Base-by-base conservation (phyloP, 2,888 invertebrate genomes). In the Octodonta nipae region DNA sequence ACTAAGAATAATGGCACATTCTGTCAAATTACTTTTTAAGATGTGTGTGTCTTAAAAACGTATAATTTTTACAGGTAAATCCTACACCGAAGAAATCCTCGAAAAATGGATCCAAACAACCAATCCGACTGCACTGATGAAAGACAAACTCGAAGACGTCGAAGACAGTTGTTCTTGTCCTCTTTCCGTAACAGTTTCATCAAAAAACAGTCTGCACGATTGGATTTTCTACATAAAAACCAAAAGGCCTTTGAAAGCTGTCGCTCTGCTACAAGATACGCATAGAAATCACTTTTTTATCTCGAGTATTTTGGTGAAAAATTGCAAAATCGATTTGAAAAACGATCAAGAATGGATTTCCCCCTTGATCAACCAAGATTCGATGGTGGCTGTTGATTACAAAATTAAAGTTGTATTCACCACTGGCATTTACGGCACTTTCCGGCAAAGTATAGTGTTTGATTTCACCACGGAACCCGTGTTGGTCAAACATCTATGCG, bases 351-450 rank as follows among this genome's bases (percentile, higher is more conserved):
- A 73, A 49, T 72, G 71, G 70, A 58, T 66, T 5, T 51, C 61
- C 11, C 48, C 55, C 13, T 40, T 41, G 20, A 34, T 35, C 13
- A 33, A 41, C 25, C 40, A 42, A n/a, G 43, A 44, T 10, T 46
- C 40, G 24, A 40, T 40, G 11, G 45, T 45, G 11, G 46, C 47
- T 1, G 40, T 49, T 29, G 48, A 49, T 14, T 52, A 51, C 33
- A 42, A 38, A 41, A 52, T 40, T 37, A 52, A 35, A 36, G 50
- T 48, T 31, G 50, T 42, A 13, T 54, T 52, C 32, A 48, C 47
- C 10, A 78, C 79, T 1, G 74, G 77, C 41, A 77, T 82, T 35
- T 84, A 77, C 52, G 84, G 78, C 13, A 82, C 82, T 3, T 85
- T 83, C 11, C 29, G 79, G 2, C 84, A 86, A 56, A 73, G 78